Base-by-base conservation (phyloP, 2,113 vertebrate species). In the Pontoporia blainvillei region DNA sequence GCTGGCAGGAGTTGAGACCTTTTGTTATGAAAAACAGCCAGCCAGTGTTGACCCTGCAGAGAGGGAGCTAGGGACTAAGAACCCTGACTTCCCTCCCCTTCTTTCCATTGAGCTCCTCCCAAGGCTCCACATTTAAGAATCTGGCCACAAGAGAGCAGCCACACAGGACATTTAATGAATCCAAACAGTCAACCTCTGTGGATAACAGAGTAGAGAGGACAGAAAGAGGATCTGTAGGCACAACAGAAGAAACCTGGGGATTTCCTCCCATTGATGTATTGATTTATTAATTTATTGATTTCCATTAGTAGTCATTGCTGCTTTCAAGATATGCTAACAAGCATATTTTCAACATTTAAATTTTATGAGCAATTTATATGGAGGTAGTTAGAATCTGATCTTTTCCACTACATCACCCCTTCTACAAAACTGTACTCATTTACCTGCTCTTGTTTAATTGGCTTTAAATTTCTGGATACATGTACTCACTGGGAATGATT, bases 281-380 rank as follows among this genome's bases (percentile, higher is more conserved):
- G 5, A 17, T 52, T 17, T 52, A 52, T 52, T 52, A 7, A 64
- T 72, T 72, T 91, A 66, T 39, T 83, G 10, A 61, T 75, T 84
- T 36, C 21, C 7, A 81, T 41, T 44, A 41, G 36, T 44, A 36
- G 13, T 69, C 69, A 87, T 57, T 86, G 34, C 4, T 82, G 44
- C 29, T 66, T 88, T 88, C 49, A 62, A 23, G 27, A 8, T 64
- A 59, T 41, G 62, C 49, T 49, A 72, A 36, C 57, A 95, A 91
- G 9, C 5, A 20, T 49, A 8, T 62, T 59, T 72, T 93, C 8
- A 79, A 59, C 17, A 36, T 75, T 79, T 76, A 87, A 41, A 83
- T 90, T 34, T 95, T 39, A 46, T 44, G 69, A 86, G 23, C 34
- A 92, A 29, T 44, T 93, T 23, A 5, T 64, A 39, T 64, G 62